phyloP scores from a whole-genome alignment of 2,113 vertebrate species.

The Lanius collurio region DNA sequence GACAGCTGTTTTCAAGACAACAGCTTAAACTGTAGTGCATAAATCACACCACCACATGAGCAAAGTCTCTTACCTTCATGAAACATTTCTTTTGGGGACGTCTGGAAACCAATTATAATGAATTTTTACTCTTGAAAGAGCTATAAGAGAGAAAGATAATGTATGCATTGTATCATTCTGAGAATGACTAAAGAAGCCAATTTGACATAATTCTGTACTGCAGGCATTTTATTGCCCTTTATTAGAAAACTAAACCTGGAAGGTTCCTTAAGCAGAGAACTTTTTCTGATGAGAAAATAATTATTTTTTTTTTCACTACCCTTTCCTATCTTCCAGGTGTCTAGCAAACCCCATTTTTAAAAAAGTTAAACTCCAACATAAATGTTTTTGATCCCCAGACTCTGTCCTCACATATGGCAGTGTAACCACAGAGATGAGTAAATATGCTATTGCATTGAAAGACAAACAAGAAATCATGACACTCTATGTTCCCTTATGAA shows the following conservation, averaged over 20 bases:
- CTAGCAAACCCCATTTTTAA: background rate
- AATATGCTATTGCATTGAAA: background rate
- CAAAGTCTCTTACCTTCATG: background rate
- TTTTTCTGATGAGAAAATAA: background rate
- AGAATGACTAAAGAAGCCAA: background rate
- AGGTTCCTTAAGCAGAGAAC: background rate
- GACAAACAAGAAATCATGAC: background rate
- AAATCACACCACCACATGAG: background rate
- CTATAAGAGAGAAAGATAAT: background rate
- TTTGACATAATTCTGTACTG: background rate
- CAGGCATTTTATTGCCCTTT: background rate
- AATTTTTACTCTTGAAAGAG: background rate
- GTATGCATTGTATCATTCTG: background rate
- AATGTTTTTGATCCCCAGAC: background rate
- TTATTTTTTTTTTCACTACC: background rate
- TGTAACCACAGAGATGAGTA: background rate
- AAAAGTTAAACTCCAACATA: background rate
- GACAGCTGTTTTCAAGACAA: background rate
- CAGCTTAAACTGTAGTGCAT: background rate
- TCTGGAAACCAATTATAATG: background rate
- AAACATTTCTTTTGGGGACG: background rate
- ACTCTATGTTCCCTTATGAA: background rate
- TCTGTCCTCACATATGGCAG: background rate
- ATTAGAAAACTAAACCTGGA: background rate
- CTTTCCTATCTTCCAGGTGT: background rate